Evolutionary conservation across 2,888 invertebrate genomes (phyloP).

Genomic region (Tridacna crocea): DNA sequence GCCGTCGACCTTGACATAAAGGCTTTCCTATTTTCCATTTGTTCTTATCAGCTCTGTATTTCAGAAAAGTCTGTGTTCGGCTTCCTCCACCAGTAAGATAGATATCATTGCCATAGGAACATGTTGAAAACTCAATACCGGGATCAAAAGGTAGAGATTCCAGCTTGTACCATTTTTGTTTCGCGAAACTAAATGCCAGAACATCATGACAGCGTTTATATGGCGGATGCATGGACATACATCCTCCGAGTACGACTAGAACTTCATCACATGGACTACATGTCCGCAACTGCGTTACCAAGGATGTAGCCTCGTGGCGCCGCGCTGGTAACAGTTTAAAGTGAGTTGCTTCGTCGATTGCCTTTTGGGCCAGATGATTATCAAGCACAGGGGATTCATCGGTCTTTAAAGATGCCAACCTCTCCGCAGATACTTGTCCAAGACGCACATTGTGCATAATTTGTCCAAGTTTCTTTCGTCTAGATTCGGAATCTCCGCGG

Average conservation of each 20-base stretch:
- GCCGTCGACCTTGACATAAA: constrained; percentile 72
- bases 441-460: constrained; percentile 71
- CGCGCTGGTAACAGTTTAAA: constrained; percentile 75
- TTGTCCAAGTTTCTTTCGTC: constrained; percentile 83
- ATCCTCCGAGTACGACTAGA: constrained; percentile 74
- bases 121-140: constrained; percentile 77
- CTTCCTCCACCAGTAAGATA: constrained; percentile 76
- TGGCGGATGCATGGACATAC: constrained; percentile 75
- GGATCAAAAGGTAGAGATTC: constrained; percentile 75
- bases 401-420: constrained; percentile 70
- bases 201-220: constrained; percentile 75
- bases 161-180: constrained; percentile 73
- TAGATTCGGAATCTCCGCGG: constrained; percentile 86
- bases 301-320: constrained; percentile 72
- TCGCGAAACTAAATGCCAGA: constrained; percentile 73
- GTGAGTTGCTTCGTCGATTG: constrained; percentile 74
- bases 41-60: constrained; percentile 74
- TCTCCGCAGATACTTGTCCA: constrained; percentile 54
- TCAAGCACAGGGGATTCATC: constrained; percentile 64
- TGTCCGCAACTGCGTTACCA: constrained; percentile 66
- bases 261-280: constrained; percentile 72
- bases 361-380: constrained; percentile 64
- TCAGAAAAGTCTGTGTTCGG: constrained; percentile 70
- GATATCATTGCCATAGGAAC: constrained; percentile 76
- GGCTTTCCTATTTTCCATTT: constrained; percentile 75